Evolutionary conservation across 2,797 vertebrate species (phyloP), one percentile per base, ranked within the genome.

Genomic region (Eospalax fontanierii): DNA sequence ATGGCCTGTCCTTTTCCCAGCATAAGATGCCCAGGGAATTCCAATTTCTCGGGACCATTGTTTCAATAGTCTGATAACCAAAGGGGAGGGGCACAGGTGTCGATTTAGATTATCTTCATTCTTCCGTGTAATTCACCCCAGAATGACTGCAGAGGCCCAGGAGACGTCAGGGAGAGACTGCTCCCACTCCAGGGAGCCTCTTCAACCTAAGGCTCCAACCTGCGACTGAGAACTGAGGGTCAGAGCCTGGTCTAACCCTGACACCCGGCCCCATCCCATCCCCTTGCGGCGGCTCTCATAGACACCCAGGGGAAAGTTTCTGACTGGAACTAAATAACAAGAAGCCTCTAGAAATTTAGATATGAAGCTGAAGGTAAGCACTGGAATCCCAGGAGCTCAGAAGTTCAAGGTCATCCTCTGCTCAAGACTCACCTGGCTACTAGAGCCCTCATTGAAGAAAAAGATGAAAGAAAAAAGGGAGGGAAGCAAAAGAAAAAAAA

Each of bases 251-350:
- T 50, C 59, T 4, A 38, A 18, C 15, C 33, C 46, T 33, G 7
- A 5, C 0, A 0, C 5, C 33, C 59, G 70, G 63, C 12, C 57
- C 28, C 1, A 75, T 5, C 22, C 35, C 63, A 35, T 59, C 12
- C 35, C 14, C 35, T 65, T 26, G 70, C 14, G 30, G 22, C 22
- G 22, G n/a, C 24, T 89, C 59, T 61, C 15, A 43, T 0, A 57
- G 80, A 82, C 35, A 6, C 35, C 40, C n/a, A 24, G 12, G 19
- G 73, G 33, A 68, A 89, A 93, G 59, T 70, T 91, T 57, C 68
- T 93, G 43, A 11, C 57, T 89, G 54, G 9, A 81, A 79, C 70
- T 66, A 89, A 91, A 81, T 63, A 91, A 75, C 18, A 70, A 83
- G 33, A 87, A 79, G 16, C 54, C 66, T 92, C 76, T 76, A 83